Percentiles rank a stretch among this genome's conserved stretches.
phyloP scores from a whole-genome alignment of 2,888 invertebrate species.

The Lucinisca nassula region DNA sequence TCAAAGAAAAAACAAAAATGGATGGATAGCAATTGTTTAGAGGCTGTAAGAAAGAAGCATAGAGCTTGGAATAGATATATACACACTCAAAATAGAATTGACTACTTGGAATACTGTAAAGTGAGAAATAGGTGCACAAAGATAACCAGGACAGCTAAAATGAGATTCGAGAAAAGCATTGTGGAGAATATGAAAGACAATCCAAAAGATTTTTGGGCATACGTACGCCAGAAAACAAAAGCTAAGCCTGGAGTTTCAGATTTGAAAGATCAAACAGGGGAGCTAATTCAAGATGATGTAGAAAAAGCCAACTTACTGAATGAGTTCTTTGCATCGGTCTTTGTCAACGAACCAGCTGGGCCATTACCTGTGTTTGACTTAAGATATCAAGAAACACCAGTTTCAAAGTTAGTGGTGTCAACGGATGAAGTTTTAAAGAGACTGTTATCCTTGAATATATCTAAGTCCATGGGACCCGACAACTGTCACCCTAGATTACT shows the following conservation, averaged over 20 bases:
- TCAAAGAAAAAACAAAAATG: too few species aligned
- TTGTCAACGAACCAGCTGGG: constrained; percentile 21
- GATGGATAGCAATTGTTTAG: not conserved
- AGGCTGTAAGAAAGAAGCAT: not conserved
- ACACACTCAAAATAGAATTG: not conserved
- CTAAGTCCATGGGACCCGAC: constrained; percentile 27
- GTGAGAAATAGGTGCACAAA: constrained; percentile 9
- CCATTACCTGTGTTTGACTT: constrained; percentile 13
- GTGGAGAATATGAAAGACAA: not conserved
- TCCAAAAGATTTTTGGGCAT: not conserved
- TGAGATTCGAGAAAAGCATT: not conserved
- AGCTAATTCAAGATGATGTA: constrained; percentile 4
- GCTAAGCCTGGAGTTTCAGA: not conserved
- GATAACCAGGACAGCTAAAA: not conserved
- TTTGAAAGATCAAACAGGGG: not conserved
- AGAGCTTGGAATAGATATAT: not conserved
- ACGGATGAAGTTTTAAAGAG: not conserved
- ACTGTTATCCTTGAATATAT: not conserved
- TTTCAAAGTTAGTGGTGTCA: not conserved
- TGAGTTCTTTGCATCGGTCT: not conserved
- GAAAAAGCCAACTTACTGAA: constrained; percentile 23
- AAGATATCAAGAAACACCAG: constrained; percentile 22
- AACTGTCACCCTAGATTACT: constrained; percentile 18
- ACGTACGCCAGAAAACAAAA: constrained; percentile 4
- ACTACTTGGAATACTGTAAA: not conserved